Base-by-base conservation (phyloP, 2,888 invertebrate species). In the Thysanoteuthis rhombus region DNA sequence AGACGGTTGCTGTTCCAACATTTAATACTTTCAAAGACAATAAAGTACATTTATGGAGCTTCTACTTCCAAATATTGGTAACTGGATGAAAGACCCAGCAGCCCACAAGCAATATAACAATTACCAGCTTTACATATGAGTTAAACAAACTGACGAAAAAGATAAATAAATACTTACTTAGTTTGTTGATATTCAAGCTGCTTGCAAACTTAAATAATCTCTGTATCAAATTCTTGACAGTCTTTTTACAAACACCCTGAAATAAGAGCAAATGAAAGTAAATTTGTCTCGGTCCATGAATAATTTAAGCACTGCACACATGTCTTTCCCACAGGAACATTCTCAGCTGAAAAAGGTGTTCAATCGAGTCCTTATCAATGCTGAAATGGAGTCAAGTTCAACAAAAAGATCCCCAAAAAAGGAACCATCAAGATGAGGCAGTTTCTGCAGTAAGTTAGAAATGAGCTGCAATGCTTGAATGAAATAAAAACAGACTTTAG, bases 131-230 rank as follows among this genome's bases (percentile, higher is more conserved):
- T 6, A 1, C n/a, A 75, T n/a, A 36, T 19, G 16, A 36, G 12
- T 36, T 75, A 10, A 2, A 36, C 8, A 75, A 16, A 16, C 36
- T 75, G 16, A 75, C 36, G 19, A 75, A 75, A 58, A 45, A 36
- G 16, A 19, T 47, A 75, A 28, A 19, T 47, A 75, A 92, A 47
- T 52, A 95, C 95, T 95, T 94, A 96, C 96, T 94, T 39, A 96
- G 93, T 52, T 94, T 94, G 93, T 96, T 95, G 93, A 96, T 93
- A 93, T 94, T 94, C 92, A 96, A 94, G 39, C 94, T 94, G 39
- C 96, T 95, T 42, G 96, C 95, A 92, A 96, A 94, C 42, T 94
- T 94, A 95, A 96, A 96, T 47, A 96, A 94, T 42, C 96, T 94
- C 89, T 95, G 95, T 0, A 95, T 94, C 25, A 95, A 93, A 32